Percentiles rank a stretch among this genome's conserved stretches.
These are phyloP conservation scores for Phasianus colchicus DNA, from an alignment of 2,113 vertebrate species.

Conservation along the genomic window DNA sequence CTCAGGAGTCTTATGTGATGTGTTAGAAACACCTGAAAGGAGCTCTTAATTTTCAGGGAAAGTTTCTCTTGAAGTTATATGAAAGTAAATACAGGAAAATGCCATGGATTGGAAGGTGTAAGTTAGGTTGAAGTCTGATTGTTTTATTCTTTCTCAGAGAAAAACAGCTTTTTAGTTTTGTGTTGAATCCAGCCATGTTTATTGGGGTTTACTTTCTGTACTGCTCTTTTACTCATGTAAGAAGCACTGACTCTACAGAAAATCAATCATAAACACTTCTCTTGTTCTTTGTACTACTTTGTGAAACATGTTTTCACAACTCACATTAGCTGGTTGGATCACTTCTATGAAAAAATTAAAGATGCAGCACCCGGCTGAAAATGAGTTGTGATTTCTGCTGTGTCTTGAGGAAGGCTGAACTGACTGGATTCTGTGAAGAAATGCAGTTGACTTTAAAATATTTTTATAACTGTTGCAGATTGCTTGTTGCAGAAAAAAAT, in stretches of 20 bases:
- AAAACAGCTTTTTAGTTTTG: neutral
- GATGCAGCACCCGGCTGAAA: neutral
- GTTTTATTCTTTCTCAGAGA: neutral
- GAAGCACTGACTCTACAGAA: neutral
- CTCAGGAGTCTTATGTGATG: neutral
- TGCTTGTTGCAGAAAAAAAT: neutral
- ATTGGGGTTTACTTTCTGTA: neutral
- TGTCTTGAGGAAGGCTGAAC: neutral
- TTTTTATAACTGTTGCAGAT: neutral
- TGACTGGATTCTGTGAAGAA: neutral
- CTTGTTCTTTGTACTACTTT: neutral
- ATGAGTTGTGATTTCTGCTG: fast-evolving
- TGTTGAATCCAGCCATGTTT: neutral
- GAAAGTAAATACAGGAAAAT: neutral
- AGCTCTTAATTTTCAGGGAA: neutral
- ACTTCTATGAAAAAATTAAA: neutral
- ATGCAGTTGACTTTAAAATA: neutral
- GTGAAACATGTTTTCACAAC: neutral
- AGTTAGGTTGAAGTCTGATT: neutral
- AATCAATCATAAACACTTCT: neutral
- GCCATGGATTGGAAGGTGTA: neutral
- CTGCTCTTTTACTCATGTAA: neutral
- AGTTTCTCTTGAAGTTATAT: neutral
- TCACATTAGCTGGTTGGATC: neutral
- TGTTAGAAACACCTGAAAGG: neutral